A percentile compares a stretch with the other conserved stretches of the same genome.
Conservation (phyloP, 2,113 vertebrate species). For the Muntiacus reevesi region DNA sequence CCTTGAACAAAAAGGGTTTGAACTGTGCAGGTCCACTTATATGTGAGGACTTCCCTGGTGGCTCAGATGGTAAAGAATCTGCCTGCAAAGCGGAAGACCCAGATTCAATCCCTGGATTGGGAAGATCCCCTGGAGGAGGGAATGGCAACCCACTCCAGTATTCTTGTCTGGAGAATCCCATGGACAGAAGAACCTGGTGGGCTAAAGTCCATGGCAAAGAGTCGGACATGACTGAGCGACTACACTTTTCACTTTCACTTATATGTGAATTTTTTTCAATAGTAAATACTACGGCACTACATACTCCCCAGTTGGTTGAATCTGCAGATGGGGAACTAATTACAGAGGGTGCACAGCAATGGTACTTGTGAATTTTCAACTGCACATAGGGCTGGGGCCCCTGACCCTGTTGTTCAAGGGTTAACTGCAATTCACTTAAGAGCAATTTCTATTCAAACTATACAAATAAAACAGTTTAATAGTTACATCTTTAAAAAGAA, state of each 20-base stretch:
- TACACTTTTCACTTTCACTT: neutral
- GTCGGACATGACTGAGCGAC: neutral
- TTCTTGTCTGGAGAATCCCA: neutral
- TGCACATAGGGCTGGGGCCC: neutral
- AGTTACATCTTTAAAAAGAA: neutral
- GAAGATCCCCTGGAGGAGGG: neutral
- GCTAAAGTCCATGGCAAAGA: neutral
- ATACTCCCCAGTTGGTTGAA: neutral
- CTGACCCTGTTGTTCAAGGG: neutral
- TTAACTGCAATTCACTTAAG: neutral
- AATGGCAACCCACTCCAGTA: neutral
- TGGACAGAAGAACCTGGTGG: neutral
- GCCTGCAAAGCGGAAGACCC: neutral
- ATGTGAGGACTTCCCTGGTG: neutral
- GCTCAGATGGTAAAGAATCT: neutral
- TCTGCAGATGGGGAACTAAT: neutral
- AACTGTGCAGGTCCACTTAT: neutral
- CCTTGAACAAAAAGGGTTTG: neutral
- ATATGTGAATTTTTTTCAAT: neutral
- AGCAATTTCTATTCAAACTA: slow-evolving; percentile 26
- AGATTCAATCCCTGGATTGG: neutral
- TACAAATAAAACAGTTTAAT: slow-evolving; percentile 26
- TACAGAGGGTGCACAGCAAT: neutral
- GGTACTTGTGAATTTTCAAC: neutral
- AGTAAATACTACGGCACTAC: neutral